A percentile compares a stretch with the other conserved stretches of the same genome.
Evolutionary conservation across 2,888 invertebrate species (phyloP).

Genomic region (Bedellia somnulentella): DNA sequence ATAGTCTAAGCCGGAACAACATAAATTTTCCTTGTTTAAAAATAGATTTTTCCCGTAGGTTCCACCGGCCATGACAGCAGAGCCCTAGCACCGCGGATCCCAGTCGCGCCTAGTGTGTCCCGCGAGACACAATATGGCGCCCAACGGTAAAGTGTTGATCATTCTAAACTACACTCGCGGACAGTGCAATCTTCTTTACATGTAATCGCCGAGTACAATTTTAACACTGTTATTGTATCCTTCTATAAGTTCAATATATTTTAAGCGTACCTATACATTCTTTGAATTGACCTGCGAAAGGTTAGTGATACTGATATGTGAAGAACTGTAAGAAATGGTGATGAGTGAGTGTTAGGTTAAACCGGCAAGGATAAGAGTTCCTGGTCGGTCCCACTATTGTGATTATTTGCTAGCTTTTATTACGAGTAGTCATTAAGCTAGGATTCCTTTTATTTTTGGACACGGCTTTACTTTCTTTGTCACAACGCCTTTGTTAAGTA

Average conservation of each 20-base stretch:
- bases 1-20: too few relatives aligned
- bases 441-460: too few relatives aligned
- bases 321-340: too few relatives aligned
- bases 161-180: slow-evolving; percentile 41
- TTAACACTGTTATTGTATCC: slow-evolving; percentile 33
- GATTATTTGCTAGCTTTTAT: slow-evolving; percentile 51
- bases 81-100: slow-evolving; percentile 15
- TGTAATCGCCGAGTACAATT: slow-evolving; percentile 40
- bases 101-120: neutral
- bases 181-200: slow-evolving; percentile 27
- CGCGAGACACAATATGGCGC: neutral
- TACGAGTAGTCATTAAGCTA: slow-evolving; percentile 51
- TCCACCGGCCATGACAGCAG: slow-evolving; percentile 61
- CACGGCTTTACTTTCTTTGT: too few relatives aligned
- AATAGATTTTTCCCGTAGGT: slow-evolving; percentile 29
- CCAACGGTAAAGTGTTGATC: slow-evolving; percentile 48
- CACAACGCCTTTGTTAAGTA: too few relatives aligned
- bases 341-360: too few relatives aligned
- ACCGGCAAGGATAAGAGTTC: slow-evolving; percentile 33
- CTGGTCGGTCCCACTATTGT: slow-evolving; percentile 34
- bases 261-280: slow-evolving; percentile 59
- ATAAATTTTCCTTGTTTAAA: too few relatives aligned
- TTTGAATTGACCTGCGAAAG: slow-evolving; percentile 59
- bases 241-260: slow-evolving; percentile 45
- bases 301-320: slow-evolving; percentile 58